Evolutionary conservation across 2,113 vertebrate species (phyloP).

Genomic region (Cavia aperea): DNA sequence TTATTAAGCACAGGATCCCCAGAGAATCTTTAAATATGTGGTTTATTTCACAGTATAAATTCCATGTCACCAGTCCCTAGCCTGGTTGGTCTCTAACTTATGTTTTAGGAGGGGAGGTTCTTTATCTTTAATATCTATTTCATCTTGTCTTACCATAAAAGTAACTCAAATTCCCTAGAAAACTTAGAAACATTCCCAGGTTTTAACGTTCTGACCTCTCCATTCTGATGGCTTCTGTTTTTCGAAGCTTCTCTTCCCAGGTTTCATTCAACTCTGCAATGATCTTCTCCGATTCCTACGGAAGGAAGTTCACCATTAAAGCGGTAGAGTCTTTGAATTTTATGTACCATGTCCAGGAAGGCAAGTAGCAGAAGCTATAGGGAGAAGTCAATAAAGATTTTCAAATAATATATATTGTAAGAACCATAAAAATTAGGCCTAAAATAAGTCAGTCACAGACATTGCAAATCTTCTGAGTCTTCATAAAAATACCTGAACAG

Average conservation of each 20-base stretch:
- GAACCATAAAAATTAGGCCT: not conserved
- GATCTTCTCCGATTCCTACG: constrained; percentile 98
- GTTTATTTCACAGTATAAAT: constrained; percentile 4
- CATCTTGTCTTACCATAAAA: constrained; percentile 31
- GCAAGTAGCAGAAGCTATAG: not conserved
- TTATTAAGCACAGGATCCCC: not conserved
- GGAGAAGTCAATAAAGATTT: not conserved
- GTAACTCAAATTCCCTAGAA: not conserved
- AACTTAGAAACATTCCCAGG: constrained; percentile 11
- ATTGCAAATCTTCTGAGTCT: not conserved
- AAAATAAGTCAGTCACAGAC: constrained; percentile 12
- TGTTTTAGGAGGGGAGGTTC: not conserved
- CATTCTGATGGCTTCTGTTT: constrained; percentile 98
- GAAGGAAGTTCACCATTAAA: constrained; percentile 43
- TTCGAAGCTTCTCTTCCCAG: constrained; percentile 94
- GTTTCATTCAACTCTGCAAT: constrained; percentile 96
- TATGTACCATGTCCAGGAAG: not conserved
- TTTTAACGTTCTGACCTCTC: constrained; percentile 84
- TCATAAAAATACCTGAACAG: not conserved
- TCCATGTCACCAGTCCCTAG: not conserved
- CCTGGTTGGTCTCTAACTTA: not conserved
- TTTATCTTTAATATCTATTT: constrained; percentile 26
- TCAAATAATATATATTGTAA: not conserved
- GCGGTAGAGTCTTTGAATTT: not conserved
- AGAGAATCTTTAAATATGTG: not conserved